Base-by-base conservation (phyloP, 2,888 invertebrate genomes). In the Plebejus melissa region DNA sequence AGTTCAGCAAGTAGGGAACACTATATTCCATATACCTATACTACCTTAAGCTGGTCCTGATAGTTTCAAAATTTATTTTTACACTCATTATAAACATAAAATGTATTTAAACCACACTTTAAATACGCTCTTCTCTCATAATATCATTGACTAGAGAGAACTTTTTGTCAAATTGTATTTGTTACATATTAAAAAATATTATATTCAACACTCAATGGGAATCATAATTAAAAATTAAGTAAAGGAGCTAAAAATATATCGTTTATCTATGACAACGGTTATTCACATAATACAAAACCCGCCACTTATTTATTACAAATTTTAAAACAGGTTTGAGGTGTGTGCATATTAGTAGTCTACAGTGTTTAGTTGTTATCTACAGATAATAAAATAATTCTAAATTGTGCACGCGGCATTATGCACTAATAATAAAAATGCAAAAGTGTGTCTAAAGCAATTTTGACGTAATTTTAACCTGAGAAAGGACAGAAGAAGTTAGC, bases 131-230 rank as follows among this genome's bases (percentile, higher is more conserved):
- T 22, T 58, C 58, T 58, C 58, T 22, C n/a, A 16, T 60, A 22
- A 9, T 60, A 60, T 60, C 60, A 60, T 7, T 60, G 60, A 60
- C 60, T 28, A 60, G 60, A 60, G 60, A 60, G 60, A 28, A 60
- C 11, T 60, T 28, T 60, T 28, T 11, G 28, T 60, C 60, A 22
- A 60, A 28, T 60, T 22, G 11, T 58, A 58, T 58, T 58, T 58
- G 58, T 60, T 28, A 60, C 60, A 60, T 60, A 28, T 28, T 60
- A 28, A 28, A 46, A 32, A 32, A 32, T 32, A 32, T 32, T n/a
- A 57, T 16, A n/a, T 57, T 57, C 16, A 57, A 60, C 28, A 60
- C 11, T 60, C 60, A 60, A 60, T 60, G 28, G 0, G 28, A 60
- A 60, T 28, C 9, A 60, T 60, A 22, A 22, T 22, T 22, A 28